Evolutionary conservation across 2,888 invertebrate species (phyloP), one percentile per base, ranked within the genome.

Genomic region (Diarsia dahlii): DNA sequence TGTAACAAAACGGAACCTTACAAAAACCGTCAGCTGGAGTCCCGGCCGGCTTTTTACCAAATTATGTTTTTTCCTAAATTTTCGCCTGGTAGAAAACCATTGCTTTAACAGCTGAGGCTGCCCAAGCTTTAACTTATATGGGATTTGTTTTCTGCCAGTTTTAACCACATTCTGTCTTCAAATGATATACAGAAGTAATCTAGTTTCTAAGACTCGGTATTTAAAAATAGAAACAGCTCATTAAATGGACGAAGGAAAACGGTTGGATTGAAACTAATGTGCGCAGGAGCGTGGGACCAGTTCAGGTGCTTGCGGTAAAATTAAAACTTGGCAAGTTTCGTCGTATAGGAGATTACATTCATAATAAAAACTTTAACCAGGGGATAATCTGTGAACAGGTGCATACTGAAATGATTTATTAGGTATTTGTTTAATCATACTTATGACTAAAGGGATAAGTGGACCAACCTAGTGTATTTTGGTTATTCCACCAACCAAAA

Each of bases 1-100:
- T 64, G 74, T 66, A 82, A 85, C 81, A 84, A 87, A 82, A 82
- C 80, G 85, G 71, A 76, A 80, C 74, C 28, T 75, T 60, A 65
- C 71, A 83, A 88, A 88, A 81, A 75, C 39, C 70, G 34, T 66
- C 62, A 75, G 76, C 62, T 60, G 54, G 70, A 69, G 62, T 39
- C 54, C 18, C 28, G 3, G 1, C 3, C 46, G 34, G 65, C 67
- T n/a, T 81, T 69, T 60, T 62, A 63, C 10, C 48, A 50, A 52
- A 52, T 10, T 56, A n/a, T 12, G 34, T 52, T 2, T 62, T 70
- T 63, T n/a, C 46, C 5, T 0, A 20, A 48, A 34, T 6, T 18
- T 15, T 34, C 2, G 46, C 1, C 18, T 34, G 45, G 0, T 2
- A 1, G 1, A 50, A 60, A 12, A 71, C 12, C 52, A 58, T 52